Evolutionary conservation across 2,797 vertebrate genomes (phyloP).

Genomic region (Galagoides demidoff): DNA sequence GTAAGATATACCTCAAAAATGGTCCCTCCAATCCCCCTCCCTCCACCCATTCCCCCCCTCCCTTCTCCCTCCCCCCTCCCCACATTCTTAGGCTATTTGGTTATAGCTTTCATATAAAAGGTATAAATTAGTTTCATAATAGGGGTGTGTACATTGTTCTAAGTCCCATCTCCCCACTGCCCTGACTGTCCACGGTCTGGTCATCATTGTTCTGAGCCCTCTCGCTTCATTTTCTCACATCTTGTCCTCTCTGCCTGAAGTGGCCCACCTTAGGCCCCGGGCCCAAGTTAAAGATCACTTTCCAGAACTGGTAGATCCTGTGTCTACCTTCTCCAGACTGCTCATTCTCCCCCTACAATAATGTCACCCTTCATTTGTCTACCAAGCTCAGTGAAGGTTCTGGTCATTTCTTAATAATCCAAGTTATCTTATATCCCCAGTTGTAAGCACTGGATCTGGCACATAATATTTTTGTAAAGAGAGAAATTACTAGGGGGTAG

Average conservation of each 20-base stretch:
- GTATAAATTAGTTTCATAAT: no score
- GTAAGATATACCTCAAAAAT: no score
- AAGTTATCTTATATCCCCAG: not conserved
- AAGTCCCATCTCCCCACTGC: not conserved
- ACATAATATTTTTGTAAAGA: constrained; percentile 18
- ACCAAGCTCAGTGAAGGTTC: not conserved
- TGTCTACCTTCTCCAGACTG: not conserved
- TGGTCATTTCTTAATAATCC: not conserved
- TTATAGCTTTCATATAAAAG: no score
- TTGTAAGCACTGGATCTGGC: not conserved
- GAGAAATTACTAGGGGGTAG: not conserved
- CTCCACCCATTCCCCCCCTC: no score
- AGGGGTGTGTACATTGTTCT: no score
- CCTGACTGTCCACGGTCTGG: not conserved
- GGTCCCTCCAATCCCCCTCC: no score
- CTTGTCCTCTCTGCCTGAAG: not conserved
- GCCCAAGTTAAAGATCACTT: not conserved
- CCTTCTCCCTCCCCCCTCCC: no score
- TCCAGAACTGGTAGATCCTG: not conserved
- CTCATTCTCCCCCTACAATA: not conserved
- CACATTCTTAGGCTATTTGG: no score
- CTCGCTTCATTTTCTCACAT: not conserved
- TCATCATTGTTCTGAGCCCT: not conserved
- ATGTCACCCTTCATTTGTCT: not conserved
- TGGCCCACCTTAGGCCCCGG: not conserved